Evolutionary conservation across 1,140 invertebrate species (phyloP), one percentile per base, ranked within the genome.

Genomic region (Brachionus sp.): DNA sequence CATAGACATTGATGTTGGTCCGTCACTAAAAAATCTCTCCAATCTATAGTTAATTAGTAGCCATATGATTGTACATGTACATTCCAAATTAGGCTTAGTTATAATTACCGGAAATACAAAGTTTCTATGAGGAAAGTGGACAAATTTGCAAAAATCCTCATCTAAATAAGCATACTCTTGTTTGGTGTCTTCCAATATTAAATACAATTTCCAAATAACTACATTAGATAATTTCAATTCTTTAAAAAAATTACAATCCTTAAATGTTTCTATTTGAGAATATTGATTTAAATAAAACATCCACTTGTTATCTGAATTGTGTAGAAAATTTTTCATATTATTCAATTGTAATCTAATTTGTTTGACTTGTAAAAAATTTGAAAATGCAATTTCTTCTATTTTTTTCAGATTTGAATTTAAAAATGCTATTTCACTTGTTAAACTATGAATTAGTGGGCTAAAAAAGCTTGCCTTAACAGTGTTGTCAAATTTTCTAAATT

Each of bases 61-160:
- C 70, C 70, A 75, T 33, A 46, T 44, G 9, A 75, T 2, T 19
- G 37, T 75, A 16, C 70, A 75, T 25, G 70, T 44, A 29, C 39
- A 75, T 23, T 44, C 42, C 25, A 75, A 25, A 44, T 3, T 5
- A 23, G n/a, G 1, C 19, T 46, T 75, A 19, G 70, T 16, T 9
- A 23, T 3, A 44, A 75, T 75, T 25, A 75, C 23, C 6, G 70
- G 70, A 75, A 75, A 75, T 10, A 75, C 70, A 12, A 46, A 75
- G 10, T 75, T 75, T 25, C 16, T 1, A 25, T 75, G 70, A 6
- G 70, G 70, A 75, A 75, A 75, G 16, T 44, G 9, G 9, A 13
- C 2, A 29, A 75, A 75, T 12, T 44, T 19, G 12, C 70, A 75
- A 75, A 75, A 75, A 29, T 75, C 70, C 13, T 44, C 23, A 12